Base-by-base conservation (phyloP, 2,888 invertebrate genomes). In the Nomada hirtipes region DNA sequence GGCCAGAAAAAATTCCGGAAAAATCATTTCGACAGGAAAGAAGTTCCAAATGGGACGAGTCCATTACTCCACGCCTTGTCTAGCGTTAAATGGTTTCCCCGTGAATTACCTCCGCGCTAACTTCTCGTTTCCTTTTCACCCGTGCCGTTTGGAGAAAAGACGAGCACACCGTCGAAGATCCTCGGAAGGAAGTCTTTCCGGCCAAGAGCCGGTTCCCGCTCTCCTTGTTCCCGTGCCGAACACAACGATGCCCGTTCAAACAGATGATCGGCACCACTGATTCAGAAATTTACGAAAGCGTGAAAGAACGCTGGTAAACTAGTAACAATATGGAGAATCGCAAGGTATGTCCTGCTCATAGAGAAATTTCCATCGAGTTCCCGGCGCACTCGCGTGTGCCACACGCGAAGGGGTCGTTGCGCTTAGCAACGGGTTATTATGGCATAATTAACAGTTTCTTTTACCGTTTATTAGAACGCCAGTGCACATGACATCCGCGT, bases 11-110 rank as follows among this genome's bases (percentile, higher is more conserved):
- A 47, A 47, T 47, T 47, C 47, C 13, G 1, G 13, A 15, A 47
- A 2, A 47, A 15, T 13, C 47, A 3, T 47, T 47, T 47, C 13
- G 47, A 15, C 47, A 13, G 47, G 15, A 13, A 13, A 13, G 1
- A 13, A 10, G 42, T 2, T 15, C 11, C n/a, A 44, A 47, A 55
- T n/a, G 15, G 53, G 23, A 4, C 60, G 61, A 68, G 60, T 69
- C 64, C 68, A 76, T 78, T 82, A 74, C 64, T 79, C 60, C 29
- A 15, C 26, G 61, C 67, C 76, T 80, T 85, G 85, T 70, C 36
- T 71, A 59, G 68, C 50, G 52, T 29, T 67, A 77, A 85, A 77
- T 68, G 69, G 65, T 50, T 29, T 29, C 7, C 7, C 13, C 47
- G 47, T 13, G 47, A 47, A 47, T 47, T 47, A 29, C 29, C 7